Evolutionary conservation across 2,797 vertebrate genomes (phyloP).

Genomic region (Lophius americanus): DNA sequence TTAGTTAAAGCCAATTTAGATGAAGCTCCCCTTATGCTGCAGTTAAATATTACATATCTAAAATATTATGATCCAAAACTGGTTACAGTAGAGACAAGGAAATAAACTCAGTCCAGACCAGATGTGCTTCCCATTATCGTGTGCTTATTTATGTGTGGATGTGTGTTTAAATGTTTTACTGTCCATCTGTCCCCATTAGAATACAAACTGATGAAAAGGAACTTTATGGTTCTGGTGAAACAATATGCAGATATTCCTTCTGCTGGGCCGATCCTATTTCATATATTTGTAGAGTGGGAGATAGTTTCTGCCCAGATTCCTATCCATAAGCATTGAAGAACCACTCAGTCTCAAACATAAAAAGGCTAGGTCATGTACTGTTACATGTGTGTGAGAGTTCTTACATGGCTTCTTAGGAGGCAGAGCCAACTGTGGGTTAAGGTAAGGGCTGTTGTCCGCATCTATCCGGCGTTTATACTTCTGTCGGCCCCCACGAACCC

Average conservation of each 20-base stretch:
- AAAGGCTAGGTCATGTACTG: background rate
- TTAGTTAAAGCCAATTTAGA: slow-evolving; percentile 59
- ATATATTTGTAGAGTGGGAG: too few relatives aligned
- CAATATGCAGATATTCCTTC: background rate
- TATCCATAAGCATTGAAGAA: slow-evolving; percentile 1
- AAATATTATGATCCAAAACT: slow-evolving; percentile 74
- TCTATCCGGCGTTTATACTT: slow-evolving; percentile 99
- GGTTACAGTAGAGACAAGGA: slow-evolving; percentile 57
- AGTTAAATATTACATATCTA: slow-evolving; percentile 69
- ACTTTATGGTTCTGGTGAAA: slow-evolving; percentile 16
- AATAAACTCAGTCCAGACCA: slow-evolving; percentile 67
- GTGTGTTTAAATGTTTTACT: slow-evolving; percentile 47
- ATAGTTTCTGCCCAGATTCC: background rate
- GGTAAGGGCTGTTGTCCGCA: slow-evolving; percentile 98
- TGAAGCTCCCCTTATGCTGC: slow-evolving; percentile 52
- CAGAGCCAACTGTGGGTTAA: slow-evolving; percentile 98
- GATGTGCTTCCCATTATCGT: slow-evolving; percentile 58
- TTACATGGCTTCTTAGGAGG: slow-evolving; percentile 99
- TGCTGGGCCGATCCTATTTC: too few relatives aligned
- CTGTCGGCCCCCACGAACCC: slow-evolving; percentile 97
- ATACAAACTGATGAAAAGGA: slow-evolving; percentile 31
- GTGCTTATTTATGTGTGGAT: slow-evolving; percentile 46
- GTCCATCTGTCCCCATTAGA: slow-evolving; percentile 62
- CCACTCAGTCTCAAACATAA: background rate
- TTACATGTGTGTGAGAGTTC: slow-evolving; percentile 59